Evolutionary conservation across 2,113 vertebrate genomes (phyloP), one percentile per base, ranked within the genome.

Genomic region (Choloepus hoffmanni): DNA sequence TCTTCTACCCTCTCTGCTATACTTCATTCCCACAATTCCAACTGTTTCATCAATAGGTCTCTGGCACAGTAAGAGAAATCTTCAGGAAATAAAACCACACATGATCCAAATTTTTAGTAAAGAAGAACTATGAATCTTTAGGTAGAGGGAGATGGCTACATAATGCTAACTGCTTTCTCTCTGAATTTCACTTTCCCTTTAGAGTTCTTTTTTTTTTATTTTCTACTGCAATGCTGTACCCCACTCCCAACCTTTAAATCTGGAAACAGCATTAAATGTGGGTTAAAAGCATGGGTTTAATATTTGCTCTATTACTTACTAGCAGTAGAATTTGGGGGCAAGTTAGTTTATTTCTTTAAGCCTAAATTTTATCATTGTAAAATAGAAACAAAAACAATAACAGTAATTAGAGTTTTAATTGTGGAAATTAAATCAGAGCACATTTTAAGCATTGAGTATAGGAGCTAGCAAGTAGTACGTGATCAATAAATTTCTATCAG

Each of bases 401-500:
- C 82, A 45, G 55, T 55, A 70, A 70, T 74, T 93, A 74, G 60
- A 4, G 36, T 58, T 94, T 92, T 53, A 28, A 79, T 82, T 79
- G 11, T 50, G 13, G 50, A 88, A 23, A 87, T 76, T 36, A 73
- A 92, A 92, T 82, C 14, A 60, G 13, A 45, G 50, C 24, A 67
- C 30, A 67, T 83, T 90, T 90, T 70, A 84, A 84, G 21, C 19
- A 88, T 73, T 83, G 93, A 40, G 5, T 90, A 30, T 79, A 85
- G 33, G 36, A 72, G n/a, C 81, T 92, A 68, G 50, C 23, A 87
- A 70, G 94, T 94, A 94, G 50, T 87, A 92, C 95, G 10, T 70
- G n/a, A 30, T 33, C 53, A 23, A 15, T 90, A 84, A 84, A 77
- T 72, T 7, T 76, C 84, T 73, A 8, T 60, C 90, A 13, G 28